These are phyloP conservation scores for Hymenopus coronatus DNA, from an alignment of 2,888 invertebrate species.

Conservation along the genomic window DNA sequence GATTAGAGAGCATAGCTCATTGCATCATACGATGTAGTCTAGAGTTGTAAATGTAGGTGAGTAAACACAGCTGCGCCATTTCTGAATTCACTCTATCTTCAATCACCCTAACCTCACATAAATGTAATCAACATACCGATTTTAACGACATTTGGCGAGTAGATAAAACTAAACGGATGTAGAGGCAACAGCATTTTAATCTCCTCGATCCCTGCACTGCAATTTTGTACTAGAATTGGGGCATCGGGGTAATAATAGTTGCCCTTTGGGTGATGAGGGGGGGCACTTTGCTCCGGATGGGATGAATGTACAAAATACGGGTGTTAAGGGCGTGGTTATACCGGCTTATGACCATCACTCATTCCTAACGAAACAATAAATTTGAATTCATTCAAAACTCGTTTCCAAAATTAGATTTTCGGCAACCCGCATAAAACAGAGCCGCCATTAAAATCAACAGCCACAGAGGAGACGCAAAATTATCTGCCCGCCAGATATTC, in stretches of 20 bases:
- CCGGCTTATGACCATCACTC: background rate
- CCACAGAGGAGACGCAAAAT: background rate
- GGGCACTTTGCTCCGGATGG: background rate
- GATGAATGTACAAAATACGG: background rate
- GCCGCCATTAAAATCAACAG: background rate
- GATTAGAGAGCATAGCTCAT: too few species aligned
- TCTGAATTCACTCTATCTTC: background rate
- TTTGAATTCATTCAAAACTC: background rate
- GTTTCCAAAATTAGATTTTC: background rate
- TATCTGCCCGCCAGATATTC: background rate
- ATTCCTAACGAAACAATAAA: background rate
- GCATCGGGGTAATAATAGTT: background rate
- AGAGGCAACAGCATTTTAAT: background rate
- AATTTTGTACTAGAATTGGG: background rate
- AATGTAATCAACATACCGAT: background rate
- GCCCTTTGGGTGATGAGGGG: background rate
- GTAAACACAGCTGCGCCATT: background rate
- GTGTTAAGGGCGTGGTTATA: background rate
- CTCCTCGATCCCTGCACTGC: background rate
- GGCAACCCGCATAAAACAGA: background rate
- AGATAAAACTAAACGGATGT: background rate
- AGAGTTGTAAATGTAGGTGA: too few species aligned
- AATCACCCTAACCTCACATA: background rate
- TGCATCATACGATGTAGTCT: too few species aligned
- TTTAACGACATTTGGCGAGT: background rate